Conservation (phyloP, 2,888 invertebrate genomes). For the Cenopis cana region DNA sequence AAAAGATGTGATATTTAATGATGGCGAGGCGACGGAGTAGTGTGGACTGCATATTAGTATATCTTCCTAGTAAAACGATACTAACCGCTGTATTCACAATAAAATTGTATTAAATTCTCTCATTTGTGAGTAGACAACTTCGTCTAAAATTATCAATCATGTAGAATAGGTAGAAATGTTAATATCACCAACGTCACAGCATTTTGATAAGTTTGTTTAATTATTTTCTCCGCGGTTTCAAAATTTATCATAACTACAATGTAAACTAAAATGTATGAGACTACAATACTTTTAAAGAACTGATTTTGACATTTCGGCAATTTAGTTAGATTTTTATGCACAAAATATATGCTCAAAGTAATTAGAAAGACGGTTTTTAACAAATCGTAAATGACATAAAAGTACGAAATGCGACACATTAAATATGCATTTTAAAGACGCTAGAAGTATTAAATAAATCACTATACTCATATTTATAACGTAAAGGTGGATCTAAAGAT, state of each 20-base stretch:
- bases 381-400: constrained; percentile 16
- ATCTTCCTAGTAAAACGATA: constrained; percentile 20
- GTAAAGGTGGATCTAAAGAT: constrained; percentile 9
- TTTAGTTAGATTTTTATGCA: constrained; percentile 24
- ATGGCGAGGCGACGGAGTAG: constrained; percentile 1
- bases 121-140: constrained; percentile 1
- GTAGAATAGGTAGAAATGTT: background rate
- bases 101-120: constrained; percentile 16
- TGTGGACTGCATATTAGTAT: constrained; percentile 32
- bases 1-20: constrained; percentile 33
- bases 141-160: constrained; percentile 17
- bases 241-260: background rate
- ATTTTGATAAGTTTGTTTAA: background rate
- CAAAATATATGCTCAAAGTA: constrained; percentile 39
- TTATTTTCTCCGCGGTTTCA: background rate
- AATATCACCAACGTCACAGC: background rate
- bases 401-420: background rate
- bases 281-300: constrained; percentile 8
- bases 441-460: background rate
- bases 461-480: constrained; percentile 5
- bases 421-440: background rate
- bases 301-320: constrained; percentile 14
- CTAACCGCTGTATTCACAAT: constrained; percentile 33
- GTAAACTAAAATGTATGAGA: background rate
- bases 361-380: constrained; percentile 8